Evolutionary conservation across 2,113 vertebrate genomes (phyloP).

Genomic region (Brachirus orientalis): DNA sequence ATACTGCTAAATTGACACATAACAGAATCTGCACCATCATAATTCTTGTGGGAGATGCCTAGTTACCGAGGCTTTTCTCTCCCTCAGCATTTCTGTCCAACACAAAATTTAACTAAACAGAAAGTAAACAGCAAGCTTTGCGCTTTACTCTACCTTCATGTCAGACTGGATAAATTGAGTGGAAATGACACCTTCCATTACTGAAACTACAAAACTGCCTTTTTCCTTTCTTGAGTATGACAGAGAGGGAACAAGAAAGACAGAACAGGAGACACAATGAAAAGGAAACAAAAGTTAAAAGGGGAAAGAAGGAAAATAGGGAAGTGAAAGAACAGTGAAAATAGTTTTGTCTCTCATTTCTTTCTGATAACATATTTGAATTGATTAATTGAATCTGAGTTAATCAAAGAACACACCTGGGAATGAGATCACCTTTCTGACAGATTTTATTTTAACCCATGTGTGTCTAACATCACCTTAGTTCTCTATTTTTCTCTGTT

Average conservation of each 20-base stretch:
- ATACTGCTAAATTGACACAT: background rate
- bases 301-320: background rate
- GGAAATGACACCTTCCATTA: conserved; percentile 6
- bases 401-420: too few relatives aligned
- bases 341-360: too few relatives aligned
- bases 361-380: conserved; percentile 22
- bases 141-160: background rate
- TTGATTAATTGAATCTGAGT: background rate
- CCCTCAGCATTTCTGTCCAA: background rate
- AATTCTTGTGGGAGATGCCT: background rate
- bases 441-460: too few relatives aligned
- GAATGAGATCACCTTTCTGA: too few relatives aligned
- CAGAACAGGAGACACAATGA: background rate
- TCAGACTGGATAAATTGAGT: background rate
- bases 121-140: background rate
- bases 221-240: background rate
- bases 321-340: background rate
- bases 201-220: background rate
- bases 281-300: background rate
- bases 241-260: background rate
- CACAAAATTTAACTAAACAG: conserved; percentile 2
- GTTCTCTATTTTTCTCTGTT: too few relatives aligned
- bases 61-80: background rate
- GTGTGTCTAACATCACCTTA: too few relatives aligned
- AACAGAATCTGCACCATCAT: background rate